A percentile compares a stretch with the other conserved stretches of the same genome.
Evolutionary conservation across 2,888 invertebrate species (phyloP).

Genomic region (Rhimphoctona megacephalus): DNA sequence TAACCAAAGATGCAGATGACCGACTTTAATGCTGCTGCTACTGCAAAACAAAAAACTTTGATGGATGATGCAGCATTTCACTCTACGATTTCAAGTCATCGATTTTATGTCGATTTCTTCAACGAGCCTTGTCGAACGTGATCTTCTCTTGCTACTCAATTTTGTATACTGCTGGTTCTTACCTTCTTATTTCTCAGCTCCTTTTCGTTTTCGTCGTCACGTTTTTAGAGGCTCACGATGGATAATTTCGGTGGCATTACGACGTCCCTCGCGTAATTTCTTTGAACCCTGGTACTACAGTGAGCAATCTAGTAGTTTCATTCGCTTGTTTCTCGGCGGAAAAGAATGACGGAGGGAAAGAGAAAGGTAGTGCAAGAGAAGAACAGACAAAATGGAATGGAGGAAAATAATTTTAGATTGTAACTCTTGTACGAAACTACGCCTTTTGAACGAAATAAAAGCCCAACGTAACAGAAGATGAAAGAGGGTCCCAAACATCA

Average conservation of each 20-base stretch:
- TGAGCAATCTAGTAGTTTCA: slow-evolving; percentile 32
- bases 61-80: slow-evolving; percentile 60
- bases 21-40: not conserved
- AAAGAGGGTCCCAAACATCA: slow-evolving; percentile 24
- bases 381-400: slow-evolving; percentile 65
- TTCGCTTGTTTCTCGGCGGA: slow-evolving; percentile 58
- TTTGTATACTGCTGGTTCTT: slow-evolving; percentile 5
- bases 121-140: slow-evolving; percentile 42
- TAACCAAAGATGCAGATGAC: slow-evolving; percentile 21
- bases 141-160: slow-evolving; percentile 16
- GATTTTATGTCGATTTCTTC: slow-evolving; percentile 48
- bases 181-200: not conserved
- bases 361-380: slow-evolving; percentile 14
- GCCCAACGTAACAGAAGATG: not conserved
- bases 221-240: not conserved
- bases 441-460: slow-evolving; percentile 37
- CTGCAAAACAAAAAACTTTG: slow-evolving; percentile 24
- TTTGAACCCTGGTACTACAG: slow-evolving; percentile 22
- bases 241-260: slow-evolving; percentile 30
- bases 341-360: slow-evolving; percentile 22
- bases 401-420: slow-evolving; percentile 71
- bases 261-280: not conserved
- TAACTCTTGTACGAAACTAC: slow-evolving; percentile 27
- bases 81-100: slow-evolving; percentile 42
- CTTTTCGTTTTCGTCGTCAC: not conserved